Conservation (phyloP, 2,888 invertebrate species). For the Orgyia antiqua region DNA sequence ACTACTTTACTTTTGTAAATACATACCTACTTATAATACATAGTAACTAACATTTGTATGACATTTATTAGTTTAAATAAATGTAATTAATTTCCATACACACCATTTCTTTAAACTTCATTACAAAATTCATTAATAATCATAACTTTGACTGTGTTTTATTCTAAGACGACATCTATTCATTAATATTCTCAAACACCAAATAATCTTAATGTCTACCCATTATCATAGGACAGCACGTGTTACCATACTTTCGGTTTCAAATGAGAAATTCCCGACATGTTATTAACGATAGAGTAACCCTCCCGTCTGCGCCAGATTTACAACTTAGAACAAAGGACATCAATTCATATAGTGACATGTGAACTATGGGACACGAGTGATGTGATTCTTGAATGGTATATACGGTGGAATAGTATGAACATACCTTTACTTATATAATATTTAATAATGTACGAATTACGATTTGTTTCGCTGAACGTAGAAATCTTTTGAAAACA, state of each 20-base stretch:
- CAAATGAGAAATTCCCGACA: constrained; percentile 47
- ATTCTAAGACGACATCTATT: constrained; percentile 50
- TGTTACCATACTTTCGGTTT: constrained; percentile 36
- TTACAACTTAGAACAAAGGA: constrained; percentile 69
- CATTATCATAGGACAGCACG: constrained; percentile 60
- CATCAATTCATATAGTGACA: constrained; percentile 65
- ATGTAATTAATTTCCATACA: constrained; percentile 10
- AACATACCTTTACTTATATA: constrained; percentile 9
- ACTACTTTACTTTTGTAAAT: no score
- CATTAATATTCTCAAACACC: constrained; percentile 60
- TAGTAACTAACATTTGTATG: no score
- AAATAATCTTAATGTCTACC: constrained; percentile 67
- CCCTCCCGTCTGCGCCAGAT: constrained; percentile 55
- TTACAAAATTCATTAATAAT: constrained; percentile 46
- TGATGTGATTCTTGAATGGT: constrained; percentile 33
- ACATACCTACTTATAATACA: no score
- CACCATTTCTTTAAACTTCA: constrained; percentile 31
- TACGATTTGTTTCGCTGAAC: not conserved
- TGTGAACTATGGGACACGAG: constrained; percentile 55
- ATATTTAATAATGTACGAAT: not conserved
- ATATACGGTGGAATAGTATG: constrained; percentile 29
- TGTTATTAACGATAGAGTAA: constrained; percentile 54
- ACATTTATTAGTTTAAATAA: constrained; percentile 7
- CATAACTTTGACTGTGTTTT: constrained; percentile 29
- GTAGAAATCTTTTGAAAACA: no score